Percentiles rank a stretch among this genome's conserved stretches.
These are phyloP conservation scores for Mormyrus lacerda DNA, from an alignment of 2,113 vertebrate species.

Conservation along the genomic window DNA sequence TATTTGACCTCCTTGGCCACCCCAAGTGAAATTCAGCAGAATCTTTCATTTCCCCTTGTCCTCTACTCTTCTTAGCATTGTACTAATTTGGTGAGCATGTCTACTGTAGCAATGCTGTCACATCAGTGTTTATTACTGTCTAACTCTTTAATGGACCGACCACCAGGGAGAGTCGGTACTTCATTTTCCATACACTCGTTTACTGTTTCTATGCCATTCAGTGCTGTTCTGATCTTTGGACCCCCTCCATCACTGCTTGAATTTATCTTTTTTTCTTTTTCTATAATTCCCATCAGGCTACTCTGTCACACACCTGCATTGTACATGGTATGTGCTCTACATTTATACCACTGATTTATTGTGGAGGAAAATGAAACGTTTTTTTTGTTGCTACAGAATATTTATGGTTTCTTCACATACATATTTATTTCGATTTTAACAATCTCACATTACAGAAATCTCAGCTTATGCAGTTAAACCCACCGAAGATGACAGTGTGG, in stretches of 20 bases:
- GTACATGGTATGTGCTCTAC: not conserved
- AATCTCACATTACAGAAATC: not conserved
- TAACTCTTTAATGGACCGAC: not conserved
- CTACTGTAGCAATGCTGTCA: not conserved
- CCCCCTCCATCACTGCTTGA: not conserved
- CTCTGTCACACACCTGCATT: not conserved
- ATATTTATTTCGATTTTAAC: not conserved
- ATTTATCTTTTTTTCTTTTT: not conserved
- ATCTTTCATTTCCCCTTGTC: not conserved
- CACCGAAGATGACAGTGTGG: not conserved
- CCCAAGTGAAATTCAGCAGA: not conserved
- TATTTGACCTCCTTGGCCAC: not conserved
- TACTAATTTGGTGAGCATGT: not conserved
- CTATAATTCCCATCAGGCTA: not conserved
- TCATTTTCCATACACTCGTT: not conserved
- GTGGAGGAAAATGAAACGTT: not conserved
- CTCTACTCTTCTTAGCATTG: not conserved
- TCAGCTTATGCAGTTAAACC: not conserved
- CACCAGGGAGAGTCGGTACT: not conserved
- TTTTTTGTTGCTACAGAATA: not conserved
- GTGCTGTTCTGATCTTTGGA: not conserved
- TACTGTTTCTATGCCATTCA: not conserved
- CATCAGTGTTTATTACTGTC: not conserved
- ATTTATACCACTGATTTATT: not conserved
- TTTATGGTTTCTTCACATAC: not conserved